Base-by-base conservation (phyloP, 2,113 vertebrate species). In the Stegastes partitus region DNA sequence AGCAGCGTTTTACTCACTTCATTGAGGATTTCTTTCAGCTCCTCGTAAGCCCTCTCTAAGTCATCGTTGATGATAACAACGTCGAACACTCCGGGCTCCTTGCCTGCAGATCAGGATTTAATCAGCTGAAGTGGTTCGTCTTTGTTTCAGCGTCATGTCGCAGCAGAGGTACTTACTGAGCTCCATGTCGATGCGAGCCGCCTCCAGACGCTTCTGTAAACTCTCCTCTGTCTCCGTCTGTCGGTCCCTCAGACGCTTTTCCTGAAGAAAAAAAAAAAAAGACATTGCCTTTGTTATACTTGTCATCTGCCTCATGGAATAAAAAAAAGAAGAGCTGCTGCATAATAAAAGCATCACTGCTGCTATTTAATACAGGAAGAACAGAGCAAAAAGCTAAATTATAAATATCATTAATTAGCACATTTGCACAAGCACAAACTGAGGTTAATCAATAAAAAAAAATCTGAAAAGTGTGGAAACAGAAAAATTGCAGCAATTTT, bases 181-280 rank as follows among this genome's bases (percentile, higher is more conserved):
- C 79, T 99, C 97, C 94, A 98, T 93, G 82, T 99, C 98, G 0
- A 93, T 75, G 0, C 86, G 93, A 0, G 98, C 98, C 0, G 96
- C 94, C 0, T 89, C 87, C 87, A 99, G 77, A 6, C 98, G 96
- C 82, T 95, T 98, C 86, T 87, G 92, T 86, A 99, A 88, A 86
- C 96, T 98, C 39, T 98, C 96, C 79, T 98, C 97, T 0, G 97
- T 95, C 83, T 99, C 98, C 0, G 98, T 99, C 92, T 96, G 93
- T 2, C 98, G 89, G 84, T 96, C 96, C 22, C 96, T 90, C 39
- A 99, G 92, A 19, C 97, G 95, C 66, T 96, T 95, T 83, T 99
- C 97, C 98, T 99, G 74, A 67, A 68, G 50, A 63, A 56, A 16
- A 28, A 58, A 3, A 42, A 3, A 68, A 50, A 7, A 11, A 8